Percentiles rank a stretch among this genome's conserved stretches.
Evolutionary conservation across 1,140 invertebrate genomes (phyloP).

Genomic region (Zaprionus lachaisei): DNA sequence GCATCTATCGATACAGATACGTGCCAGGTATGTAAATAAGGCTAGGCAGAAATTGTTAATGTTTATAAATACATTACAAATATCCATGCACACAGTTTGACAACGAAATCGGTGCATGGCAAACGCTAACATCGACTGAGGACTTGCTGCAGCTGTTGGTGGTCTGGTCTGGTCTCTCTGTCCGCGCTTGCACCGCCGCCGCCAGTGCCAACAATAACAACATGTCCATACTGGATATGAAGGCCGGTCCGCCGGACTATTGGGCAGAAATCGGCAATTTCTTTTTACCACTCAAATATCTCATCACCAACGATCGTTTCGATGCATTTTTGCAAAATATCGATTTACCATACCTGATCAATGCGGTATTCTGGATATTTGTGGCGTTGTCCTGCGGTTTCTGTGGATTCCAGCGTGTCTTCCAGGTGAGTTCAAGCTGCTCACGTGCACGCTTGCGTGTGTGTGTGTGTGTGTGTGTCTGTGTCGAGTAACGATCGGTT

Average conservation of each 20-base stretch:
- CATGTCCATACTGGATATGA: constrained; percentile 81
- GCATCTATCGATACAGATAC: neutral
- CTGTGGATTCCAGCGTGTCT: constrained; percentile 71
- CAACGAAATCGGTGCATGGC: constrained; percentile 39
- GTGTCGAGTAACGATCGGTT: constrained; percentile 8
- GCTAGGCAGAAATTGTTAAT: constrained; percentile 27
- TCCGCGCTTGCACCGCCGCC: neutral
- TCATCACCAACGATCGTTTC: constrained; percentile 79
- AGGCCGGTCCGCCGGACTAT: constrained; percentile 71
- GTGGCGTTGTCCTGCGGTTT: constrained; percentile 70
- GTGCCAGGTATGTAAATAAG: constrained; percentile 40
- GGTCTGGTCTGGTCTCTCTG: constrained; percentile 1
- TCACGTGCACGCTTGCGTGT: neutral
- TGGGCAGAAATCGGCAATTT: constrained; percentile 81
- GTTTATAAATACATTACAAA: constrained; percentile 42
- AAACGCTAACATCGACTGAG: constrained; percentile 17
- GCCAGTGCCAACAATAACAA: constrained; percentile 10
- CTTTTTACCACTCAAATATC: constrained; percentile 78
- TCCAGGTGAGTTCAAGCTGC: constrained; percentile 64
- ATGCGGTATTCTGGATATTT: constrained; percentile 82
- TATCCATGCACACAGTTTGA: constrained; percentile 27
- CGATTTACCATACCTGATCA: constrained; percentile 78
- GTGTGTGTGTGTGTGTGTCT: neutral
- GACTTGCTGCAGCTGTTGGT: constrained; percentile 16
- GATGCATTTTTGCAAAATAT: constrained; percentile 76